phyloP scores from a whole-genome alignment of 2,797 vertebrate genomes.

The Acanthiza pusilla region DNA sequence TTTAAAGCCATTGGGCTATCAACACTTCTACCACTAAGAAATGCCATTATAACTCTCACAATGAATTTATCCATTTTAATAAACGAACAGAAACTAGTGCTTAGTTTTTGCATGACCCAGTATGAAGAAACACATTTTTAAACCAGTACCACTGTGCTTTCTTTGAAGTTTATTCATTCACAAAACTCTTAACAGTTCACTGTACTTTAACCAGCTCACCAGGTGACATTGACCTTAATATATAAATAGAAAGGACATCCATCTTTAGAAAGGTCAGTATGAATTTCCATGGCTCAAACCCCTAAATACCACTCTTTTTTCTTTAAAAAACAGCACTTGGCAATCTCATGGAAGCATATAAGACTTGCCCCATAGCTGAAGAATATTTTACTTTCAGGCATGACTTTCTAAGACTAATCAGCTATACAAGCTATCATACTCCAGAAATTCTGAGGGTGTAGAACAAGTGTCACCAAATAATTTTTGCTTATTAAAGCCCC shows the following conservation, averaged over 20 bases:
- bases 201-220: slow-evolving; percentile 20
- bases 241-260: slow-evolving; percentile 49
- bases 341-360: neutral
- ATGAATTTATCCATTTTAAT: neutral
- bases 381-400: neutral
- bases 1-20: neutral
- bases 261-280: slow-evolving; percentile 9
- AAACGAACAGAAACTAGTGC: neutral
- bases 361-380: neutral
- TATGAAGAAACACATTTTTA: neutral
- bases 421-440: neutral
- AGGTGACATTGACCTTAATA: slow-evolving; percentile 48
- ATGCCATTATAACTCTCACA: neutral
- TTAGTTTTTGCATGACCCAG: neutral
- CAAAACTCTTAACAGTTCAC: slow-evolving; percentile 19
- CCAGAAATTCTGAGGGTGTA: neutral
- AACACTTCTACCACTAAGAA: neutral
- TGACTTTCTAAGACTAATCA: neutral
- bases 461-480: neutral
- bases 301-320: neutral
- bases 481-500: neutral
- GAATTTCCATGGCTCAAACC: neutral
- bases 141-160: neutral
- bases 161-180: slow-evolving; percentile 52
- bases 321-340: neutral